phyloP scores from a whole-genome alignment of 2,888 invertebrate species.

The Magallana nippona region DNA sequence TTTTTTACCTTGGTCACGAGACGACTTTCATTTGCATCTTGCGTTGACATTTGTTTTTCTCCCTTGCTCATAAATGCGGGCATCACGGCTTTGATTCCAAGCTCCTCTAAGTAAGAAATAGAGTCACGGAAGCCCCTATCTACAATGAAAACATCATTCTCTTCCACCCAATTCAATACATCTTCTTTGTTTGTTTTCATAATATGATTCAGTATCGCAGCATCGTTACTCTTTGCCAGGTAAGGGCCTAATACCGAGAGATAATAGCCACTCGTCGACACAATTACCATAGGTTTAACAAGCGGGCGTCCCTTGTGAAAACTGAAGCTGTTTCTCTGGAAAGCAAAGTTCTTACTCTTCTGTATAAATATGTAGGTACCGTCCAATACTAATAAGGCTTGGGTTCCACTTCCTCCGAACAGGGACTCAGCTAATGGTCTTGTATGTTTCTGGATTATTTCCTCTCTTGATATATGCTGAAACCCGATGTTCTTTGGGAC shows the following conservation, averaged over 20 bases:
- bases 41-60: constrained; percentile 49
- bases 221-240: no score
- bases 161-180: constrained; percentile 44
- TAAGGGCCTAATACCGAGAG: no score
- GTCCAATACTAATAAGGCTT: constrained; percentile 54
- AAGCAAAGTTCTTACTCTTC: constrained; percentile 53
- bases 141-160: constrained; percentile 51
- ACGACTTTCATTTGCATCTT: constrained; percentile 52
- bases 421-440: constrained; percentile 44
- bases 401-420: constrained; percentile 38
- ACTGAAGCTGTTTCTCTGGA: no score
- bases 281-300: no score
- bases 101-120: constrained; percentile 46
- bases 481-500: constrained; percentile 49
- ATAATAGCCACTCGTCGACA: no score
- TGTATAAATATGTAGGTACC: constrained; percentile 56
- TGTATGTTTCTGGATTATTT: constrained; percentile 51
- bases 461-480: constrained; percentile 37
- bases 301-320: no score
- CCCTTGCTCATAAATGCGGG: constrained; percentile 49
- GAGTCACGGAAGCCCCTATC: constrained; percentile 56
- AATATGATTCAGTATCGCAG: constrained; percentile 53
- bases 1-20: constrained; percentile 52
- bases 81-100: constrained; percentile 53
- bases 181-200: constrained; percentile 54